These are phyloP conservation scores for Drepanosiphum platanoidis DNA, from an alignment of 2,888 invertebrate genomes.

Conservation along the genomic window DNA sequence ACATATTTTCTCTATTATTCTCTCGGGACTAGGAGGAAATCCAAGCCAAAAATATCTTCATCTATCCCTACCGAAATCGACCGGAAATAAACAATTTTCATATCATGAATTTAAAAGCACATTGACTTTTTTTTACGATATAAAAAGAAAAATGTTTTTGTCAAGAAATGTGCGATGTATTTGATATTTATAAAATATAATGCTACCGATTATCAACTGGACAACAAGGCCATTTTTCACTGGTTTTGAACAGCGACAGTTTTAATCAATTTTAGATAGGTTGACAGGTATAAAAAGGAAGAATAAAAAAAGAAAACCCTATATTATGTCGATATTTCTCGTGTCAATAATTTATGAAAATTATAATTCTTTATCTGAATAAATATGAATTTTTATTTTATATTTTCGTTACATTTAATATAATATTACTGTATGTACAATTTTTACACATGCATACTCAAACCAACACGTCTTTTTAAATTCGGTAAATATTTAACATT, in stretches of 20 bases:
- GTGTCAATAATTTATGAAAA: constrained; percentile 32
- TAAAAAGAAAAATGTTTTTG: background rate
- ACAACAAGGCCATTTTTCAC: constrained; percentile 28
- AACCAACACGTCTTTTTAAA: background rate
- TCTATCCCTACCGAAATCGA: background rate
- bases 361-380: background rate
- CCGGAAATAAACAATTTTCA: background rate
- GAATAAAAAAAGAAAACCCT: background rate
- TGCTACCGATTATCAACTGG: background rate
- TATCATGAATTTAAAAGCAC: constrained; percentile 18
- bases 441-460: background rate
- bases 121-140: background rate
- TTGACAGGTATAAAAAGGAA: constrained; percentile 23
- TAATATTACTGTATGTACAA: too few relatives aligned
- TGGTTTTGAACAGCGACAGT: background rate
- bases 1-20: constrained; percentile 22
- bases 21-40: background rate
- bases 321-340: background rate
- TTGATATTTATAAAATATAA: constrained; percentile 16
- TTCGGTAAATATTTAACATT: too few relatives aligned
- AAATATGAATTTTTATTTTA: background rate
- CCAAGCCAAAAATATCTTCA: constrained; percentile 15
- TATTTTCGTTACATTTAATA: too few relatives aligned
- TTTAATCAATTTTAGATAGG: constrained; percentile 38
- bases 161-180: background rate